Conservation (phyloP, 2,888 invertebrate species). For the Rosalia funebris region DNA sequence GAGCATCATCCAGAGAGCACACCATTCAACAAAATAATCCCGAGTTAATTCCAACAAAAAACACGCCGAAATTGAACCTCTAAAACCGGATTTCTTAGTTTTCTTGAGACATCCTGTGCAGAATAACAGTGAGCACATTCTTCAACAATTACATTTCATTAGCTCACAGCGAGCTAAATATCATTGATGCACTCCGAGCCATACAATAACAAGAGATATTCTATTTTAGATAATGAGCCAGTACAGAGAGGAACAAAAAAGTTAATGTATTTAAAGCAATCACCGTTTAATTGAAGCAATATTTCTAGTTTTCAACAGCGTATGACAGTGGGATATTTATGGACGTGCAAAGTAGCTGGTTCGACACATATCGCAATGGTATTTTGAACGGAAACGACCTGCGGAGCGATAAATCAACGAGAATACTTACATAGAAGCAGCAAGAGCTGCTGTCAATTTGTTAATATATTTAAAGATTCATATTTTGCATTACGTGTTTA, state of each 20-base stretch:
- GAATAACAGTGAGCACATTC: constrained; percentile 3
- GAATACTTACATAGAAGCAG: constrained; percentile 36
- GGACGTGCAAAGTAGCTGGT: constrained; percentile 34
- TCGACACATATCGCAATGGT: constrained; percentile 31
- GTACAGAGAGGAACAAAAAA: constrained; percentile 19
- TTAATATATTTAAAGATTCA: constrained; percentile 39
- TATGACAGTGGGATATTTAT: constrained; percentile 37
- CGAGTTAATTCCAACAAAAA: neutral
- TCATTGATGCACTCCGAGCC: neutral
- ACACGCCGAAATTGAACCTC: neutral
- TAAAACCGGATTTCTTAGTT: neutral
- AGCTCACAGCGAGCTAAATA: constrained; percentile 5
- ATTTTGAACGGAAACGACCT: constrained; percentile 35
- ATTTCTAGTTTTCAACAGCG: constrained; percentile 38
- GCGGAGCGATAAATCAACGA: constrained; percentile 33
- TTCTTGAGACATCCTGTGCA: constrained; percentile 6
- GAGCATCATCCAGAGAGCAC: too few species aligned
- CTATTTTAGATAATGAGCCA: constrained; percentile 32
- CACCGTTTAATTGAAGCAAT: constrained; percentile 38
- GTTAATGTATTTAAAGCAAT: constrained; percentile 35
- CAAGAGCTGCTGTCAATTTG: constrained; percentile 38
- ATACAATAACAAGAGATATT: constrained; percentile 30
- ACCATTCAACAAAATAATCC: neutral
- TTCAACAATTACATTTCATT: constrained; percentile 10
- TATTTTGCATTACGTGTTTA: constrained; percentile 33